Conservation (phyloP, 2,113 vertebrate species). For the Zosterops japonicus region DNA sequence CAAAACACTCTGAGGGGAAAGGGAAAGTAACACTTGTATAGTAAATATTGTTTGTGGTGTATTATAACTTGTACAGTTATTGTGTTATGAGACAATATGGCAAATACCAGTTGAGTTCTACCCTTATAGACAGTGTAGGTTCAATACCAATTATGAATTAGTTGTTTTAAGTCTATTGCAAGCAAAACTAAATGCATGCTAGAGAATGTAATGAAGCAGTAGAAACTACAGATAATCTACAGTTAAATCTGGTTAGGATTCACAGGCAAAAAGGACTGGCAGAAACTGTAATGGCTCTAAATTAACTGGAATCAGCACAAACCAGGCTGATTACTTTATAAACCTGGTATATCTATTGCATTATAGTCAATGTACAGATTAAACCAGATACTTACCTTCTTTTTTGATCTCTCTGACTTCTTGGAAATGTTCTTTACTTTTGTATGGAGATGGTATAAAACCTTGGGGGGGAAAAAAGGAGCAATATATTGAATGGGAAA, state of each 20-base stretch:
- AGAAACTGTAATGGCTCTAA: not conserved
- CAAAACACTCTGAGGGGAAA: not conserved
- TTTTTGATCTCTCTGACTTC: constrained; percentile 83
- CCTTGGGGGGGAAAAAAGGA: constrained; percentile 43
- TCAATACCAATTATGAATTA: not conserved
- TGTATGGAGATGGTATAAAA: constrained; percentile 83
- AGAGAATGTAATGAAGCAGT: not conserved
- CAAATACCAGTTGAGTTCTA: not conserved
- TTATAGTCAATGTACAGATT: not conserved
- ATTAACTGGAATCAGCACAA: not conserved
- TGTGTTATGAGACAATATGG: not conserved
- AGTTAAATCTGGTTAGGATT: not conserved
- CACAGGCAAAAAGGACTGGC: not conserved
- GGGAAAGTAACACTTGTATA: not conserved
- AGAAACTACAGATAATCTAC: not conserved
- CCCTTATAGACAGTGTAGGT: not conserved
- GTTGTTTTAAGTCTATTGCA: not conserved
- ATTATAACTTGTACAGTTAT: not conserved
- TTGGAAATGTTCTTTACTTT: constrained; percentile 88
- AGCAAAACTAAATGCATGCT: not conserved
- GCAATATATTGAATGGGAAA: not conserved
- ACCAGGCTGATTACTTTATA: not conserved
- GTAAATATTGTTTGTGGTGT: not conserved
- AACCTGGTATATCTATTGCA: not conserved
- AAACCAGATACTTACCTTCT: constrained; percentile 76